A percentile compares a stretch with the other conserved stretches of the same genome.
These are phyloP conservation scores for Lasiurus cinereus DNA, from an alignment of 2,113 vertebrate species.

Conservation along the genomic window DNA sequence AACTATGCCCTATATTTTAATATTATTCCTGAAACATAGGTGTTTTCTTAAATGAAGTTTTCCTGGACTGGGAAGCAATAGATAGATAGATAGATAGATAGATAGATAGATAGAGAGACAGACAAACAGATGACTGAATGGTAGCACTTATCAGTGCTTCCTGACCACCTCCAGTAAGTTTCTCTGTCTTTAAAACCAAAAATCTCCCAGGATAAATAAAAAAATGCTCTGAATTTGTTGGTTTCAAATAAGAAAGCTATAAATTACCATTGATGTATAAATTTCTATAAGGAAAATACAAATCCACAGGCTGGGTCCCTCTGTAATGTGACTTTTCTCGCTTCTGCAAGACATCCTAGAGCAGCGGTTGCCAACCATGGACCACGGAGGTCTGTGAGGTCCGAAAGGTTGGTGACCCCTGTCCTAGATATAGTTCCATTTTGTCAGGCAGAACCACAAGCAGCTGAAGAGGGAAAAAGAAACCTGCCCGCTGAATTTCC, in stretches of 20 bases:
- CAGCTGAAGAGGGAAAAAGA: neutral
- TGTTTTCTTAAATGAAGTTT: neutral
- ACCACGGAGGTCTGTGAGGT: too few relatives aligned
- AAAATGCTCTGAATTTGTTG: neutral
- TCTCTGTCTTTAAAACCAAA: neutral
- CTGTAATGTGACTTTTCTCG: neutral
- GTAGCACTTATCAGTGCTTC: neutral
- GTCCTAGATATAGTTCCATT: conserved; percentile 1
- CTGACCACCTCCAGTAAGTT: neutral
- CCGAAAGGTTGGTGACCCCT: neutral
- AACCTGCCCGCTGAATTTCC: neutral
- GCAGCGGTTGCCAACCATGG: too few relatives aligned
- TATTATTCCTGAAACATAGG: neutral
- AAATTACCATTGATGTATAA: neutral
- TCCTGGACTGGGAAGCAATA: neutral
- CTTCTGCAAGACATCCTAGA: neutral
- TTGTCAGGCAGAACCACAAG: neutral
- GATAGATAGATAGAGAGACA: too few relatives aligned
- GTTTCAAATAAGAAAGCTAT: conserved; percentile 13
- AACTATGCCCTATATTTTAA: neutral
- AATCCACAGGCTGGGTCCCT: neutral
- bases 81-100: too few relatives aligned
- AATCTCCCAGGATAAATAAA: neutral
- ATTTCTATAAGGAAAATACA: neutral
- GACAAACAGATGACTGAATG: neutral